Base-by-base conservation (phyloP, 2,888 invertebrate species). In the Hypercompe scribonia region DNA sequence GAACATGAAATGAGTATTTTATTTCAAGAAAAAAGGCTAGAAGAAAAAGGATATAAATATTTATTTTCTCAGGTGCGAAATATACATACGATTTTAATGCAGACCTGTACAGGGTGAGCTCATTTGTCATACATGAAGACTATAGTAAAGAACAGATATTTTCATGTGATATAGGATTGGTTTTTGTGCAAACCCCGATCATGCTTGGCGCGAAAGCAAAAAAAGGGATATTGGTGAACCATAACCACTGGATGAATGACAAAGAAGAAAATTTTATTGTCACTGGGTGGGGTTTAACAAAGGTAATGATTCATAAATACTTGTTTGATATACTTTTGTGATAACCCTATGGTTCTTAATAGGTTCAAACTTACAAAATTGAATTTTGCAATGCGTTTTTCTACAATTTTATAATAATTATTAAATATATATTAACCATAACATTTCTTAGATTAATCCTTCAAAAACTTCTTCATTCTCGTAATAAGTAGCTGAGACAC, bases 251-350 rank as follows among this genome's bases (percentile, higher is more conserved):
- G 94, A 93, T 92, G 91, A 82, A 76, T 24, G 21, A 65, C 4
- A 72, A 64, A 0, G 85, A 90, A 65, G 84, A 65, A n/a, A n/a
- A n/a, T 4, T 92, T 93, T 65, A 68, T 79, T 11, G 92, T 88
- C 3, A 87, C 88, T 28, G 94, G 94, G 0, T 94, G 94, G 94
- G 94, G 94, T 3, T 88, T 82, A 88, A 90, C 87, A 1, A 74
- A 86, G 86, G 94, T 93, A 84, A 73, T 42, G 21, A 54, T 10
- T 54, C 5, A 54, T n/a, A 54, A n/a, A n/a, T n/a, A 10, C 54
- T 8, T n/a, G n/a, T 24, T 54, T 54, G 8, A 54, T n/a, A 54
- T 5, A 54, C 8, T 10, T 28, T n/a, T 13, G 28, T 28, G 58
- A 28, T 13, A 58, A 58, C 54, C 11, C 28, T 58, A 15, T 28